Evolutionary conservation across 2,888 invertebrate genomes (phyloP).

Genomic region (Ochropleura leucogaster): DNA sequence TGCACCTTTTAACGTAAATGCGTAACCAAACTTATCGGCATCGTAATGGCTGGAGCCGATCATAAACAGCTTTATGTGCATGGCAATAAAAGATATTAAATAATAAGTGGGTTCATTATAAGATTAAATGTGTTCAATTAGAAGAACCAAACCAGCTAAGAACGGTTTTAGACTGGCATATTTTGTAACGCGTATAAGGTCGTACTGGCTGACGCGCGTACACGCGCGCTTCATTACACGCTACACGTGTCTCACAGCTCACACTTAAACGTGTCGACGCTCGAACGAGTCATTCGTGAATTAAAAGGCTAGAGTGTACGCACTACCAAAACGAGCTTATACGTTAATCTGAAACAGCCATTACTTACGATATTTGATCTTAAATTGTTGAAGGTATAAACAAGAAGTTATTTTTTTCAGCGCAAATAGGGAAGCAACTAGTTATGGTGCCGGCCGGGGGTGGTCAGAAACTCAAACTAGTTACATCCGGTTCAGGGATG

Average conservation of each 20-base stretch:
- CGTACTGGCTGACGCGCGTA: not conserved
- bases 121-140: not conserved
- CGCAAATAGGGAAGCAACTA: conserved; percentile 85
- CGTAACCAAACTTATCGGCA: not conserved
- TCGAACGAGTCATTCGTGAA: not conserved
- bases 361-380: not conserved
- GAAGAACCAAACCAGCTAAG: not conserved
- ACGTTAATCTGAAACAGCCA: not conserved
- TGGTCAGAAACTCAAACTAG: conserved; percentile 84
- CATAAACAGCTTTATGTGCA: not conserved
- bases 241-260: not conserved
- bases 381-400: too few species aligned
- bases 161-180: not conserved
- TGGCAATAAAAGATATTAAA: not conserved
- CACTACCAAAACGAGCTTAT: not conserved
- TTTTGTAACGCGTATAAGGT: not conserved
- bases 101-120: not conserved
- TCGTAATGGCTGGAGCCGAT: too few species aligned
- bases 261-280: not conserved
- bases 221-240: not conserved
- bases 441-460: conserved; percentile 81
- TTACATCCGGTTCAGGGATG: conserved; percentile 66
- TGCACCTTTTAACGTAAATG: not conserved
- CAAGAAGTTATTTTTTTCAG: conserved; percentile 70
- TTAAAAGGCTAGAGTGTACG: not conserved